Conservation (phyloP, 2,113 vertebrate species). For the Monopterus albus region DNA sequence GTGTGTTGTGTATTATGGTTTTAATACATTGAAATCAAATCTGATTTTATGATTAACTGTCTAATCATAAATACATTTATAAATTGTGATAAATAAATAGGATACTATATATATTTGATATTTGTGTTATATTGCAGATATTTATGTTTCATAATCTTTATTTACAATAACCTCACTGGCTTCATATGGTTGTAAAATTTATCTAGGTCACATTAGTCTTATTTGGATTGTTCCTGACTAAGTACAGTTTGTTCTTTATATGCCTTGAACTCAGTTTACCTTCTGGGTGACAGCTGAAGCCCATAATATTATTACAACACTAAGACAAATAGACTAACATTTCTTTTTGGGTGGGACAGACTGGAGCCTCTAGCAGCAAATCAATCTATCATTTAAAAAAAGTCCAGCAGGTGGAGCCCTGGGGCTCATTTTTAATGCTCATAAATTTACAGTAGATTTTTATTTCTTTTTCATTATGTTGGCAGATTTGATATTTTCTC, state of each 20-base stretch:
- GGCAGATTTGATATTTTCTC: not conserved
- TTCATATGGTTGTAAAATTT: no score
- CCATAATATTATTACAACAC: slow-evolving; percentile 14
- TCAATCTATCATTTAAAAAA: slow-evolving; percentile 16
- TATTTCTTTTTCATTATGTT: slow-evolving; percentile 2
- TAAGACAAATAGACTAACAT: not conserved
- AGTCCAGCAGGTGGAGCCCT: slow-evolving; percentile 67
- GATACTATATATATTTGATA: no score
- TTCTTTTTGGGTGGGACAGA: slow-evolving; percentile 12
- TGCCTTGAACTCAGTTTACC: not conserved
- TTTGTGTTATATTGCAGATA: no score
- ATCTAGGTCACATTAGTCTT: no score
- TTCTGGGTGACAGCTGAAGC: not conserved
- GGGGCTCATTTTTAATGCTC: slow-evolving; percentile 28
- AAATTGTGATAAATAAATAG: no score
- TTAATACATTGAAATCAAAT: no score
- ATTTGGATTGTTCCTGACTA: no score
- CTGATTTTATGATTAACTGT: not conserved
- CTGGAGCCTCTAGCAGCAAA: slow-evolving; percentile 8
- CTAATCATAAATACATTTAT: not conserved
- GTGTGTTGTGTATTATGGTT: no score
- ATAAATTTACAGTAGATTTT: not conserved
- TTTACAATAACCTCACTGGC: no score
- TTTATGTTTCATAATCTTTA: no score
- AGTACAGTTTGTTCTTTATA: not conserved